Evolutionary conservation across 2,888 invertebrate genomes (phyloP), one percentile per base, ranked within the genome.

Genomic region (Clitarchus hookeri): DNA sequence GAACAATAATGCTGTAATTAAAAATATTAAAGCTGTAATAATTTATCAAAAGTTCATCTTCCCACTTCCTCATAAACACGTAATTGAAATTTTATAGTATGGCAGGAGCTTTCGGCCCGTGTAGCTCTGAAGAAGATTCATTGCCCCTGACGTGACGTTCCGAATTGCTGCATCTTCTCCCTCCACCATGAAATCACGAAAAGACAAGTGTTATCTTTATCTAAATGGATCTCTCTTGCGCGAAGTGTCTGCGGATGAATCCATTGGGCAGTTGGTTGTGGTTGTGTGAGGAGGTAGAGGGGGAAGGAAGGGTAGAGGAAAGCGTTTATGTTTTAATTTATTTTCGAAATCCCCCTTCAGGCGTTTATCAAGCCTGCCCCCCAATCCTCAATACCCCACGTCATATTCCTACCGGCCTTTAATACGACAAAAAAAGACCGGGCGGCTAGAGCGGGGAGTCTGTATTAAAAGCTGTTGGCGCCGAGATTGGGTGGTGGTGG

Each of bases 261-360:
- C 65, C 16, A 65, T 23, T 48, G 0, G 48, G 48, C 16, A 48
- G 48, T 48, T 48, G 48, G 48, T 6, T 2, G 1, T 3, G 65
- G 16, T 2, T 6, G 11, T 8, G 65, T 11, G 8, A n/a, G 65
- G 2, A 1, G 65, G 65, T n/a, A n/a, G n/a, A n/a, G 65, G 65
- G 65, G 48, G 65, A 23, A 19, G 65, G 65, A 65, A 36, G 36
- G 1, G 65, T 65, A 65, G 23, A 8, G 48, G 6, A 8, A 48
- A 13, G 65, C 65, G 65, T 65, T 65, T 65, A 65, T 65, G 65
- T 65, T 65, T 65, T 65, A 65, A 65, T 65, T 65, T 65, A 65
- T 23, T 65, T 65, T 65, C 65, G 23, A 65, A 23, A 6, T 65
- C 19, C n/a, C 65, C n/a, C 65, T 19, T 65, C 65, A n/a, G 19